Evolutionary conservation across 2,888 invertebrate genomes (phyloP).

Genomic region (Troglohyphantes excavatus): DNA sequence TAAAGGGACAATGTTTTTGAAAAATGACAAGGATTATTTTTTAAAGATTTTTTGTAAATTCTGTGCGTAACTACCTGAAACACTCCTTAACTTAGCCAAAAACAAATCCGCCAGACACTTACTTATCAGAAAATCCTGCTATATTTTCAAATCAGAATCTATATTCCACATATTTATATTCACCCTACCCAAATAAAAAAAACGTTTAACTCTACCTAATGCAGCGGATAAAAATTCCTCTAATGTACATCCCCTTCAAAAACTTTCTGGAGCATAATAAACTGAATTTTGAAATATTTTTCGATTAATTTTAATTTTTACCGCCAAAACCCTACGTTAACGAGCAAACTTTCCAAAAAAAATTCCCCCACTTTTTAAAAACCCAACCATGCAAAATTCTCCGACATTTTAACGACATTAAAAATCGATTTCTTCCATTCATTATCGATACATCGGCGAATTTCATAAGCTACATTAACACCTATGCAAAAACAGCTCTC

Average conservation of each 20-base stretch:
- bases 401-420: conserved; percentile 59
- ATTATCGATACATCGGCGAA: conserved; percentile 20
- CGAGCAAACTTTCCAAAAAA: not conserved
- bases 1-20: too few species aligned
- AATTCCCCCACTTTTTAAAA: conserved; percentile 23
- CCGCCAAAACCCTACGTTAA: not conserved
- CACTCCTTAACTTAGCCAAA: too few species aligned
- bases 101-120: too few species aligned
- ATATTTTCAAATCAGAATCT: too few species aligned
- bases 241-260: not conserved
- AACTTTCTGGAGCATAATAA: not conserved
- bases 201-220: not conserved
- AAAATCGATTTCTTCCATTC: conserved; percentile 56
- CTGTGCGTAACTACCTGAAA: too few species aligned
- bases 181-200: not conserved
- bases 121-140: too few species aligned
- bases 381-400: conserved; percentile 27
- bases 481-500: conserved; percentile 11
- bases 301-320: conserved; percentile 20
- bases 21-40: too few species aligned
- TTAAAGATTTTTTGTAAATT: too few species aligned
- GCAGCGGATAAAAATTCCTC: not conserved
- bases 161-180: too few species aligned
- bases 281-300: not conserved
- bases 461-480: conserved; percentile 68